Evolutionary conservation across 2,797 vertebrate species (phyloP), one percentile per base, ranked within the genome.

Genomic region (Acrossocheilus wenchowensis): DNA sequence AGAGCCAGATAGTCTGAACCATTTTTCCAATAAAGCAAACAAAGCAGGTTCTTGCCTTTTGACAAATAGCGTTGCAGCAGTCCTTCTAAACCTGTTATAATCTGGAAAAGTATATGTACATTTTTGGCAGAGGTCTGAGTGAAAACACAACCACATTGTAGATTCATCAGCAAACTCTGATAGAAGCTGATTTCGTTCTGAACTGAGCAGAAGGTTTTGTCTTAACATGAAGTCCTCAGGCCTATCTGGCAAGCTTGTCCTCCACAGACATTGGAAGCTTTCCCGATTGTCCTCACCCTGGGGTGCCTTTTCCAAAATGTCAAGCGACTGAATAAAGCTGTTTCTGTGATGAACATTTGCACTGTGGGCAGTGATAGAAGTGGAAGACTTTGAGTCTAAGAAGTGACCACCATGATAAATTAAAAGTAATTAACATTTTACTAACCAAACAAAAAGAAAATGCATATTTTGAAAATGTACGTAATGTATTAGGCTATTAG

Each of bases 71-170:
- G 30, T 83, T 54, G 54, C 30, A 87, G 77, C 30, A 34, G 36
- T 82, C 71, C 54, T 73, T 57, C 48, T 80, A 73, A 81, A 79
- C 50, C 48, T 72, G 72, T 90, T 87, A 86, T 86, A 89, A 85
- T 84, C 82, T 89, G 87, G 88, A 88, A 90, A 89, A 86, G 71
- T 54, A 39, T 82, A 78, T 89, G 83, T 87, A 88, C 82, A 88
- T 90, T 89, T 82, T 88, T 89, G 86, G 84, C 86, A 90, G 11
- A 68, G 74, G 43, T 26, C 45, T 30, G 8, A 71, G 81, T 52
- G 62, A 90, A 90, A 92, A 91, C 87, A 88, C 82, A 81, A 90
- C 79, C 82, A 83, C 64, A 87, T 89, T 90, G 88, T 89, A 72
- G 78, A 89, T 84, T 82, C 12, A 62, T 87, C 64, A 84, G 52